phyloP scores from a whole-genome alignment of 2,888 invertebrate genomes.

The Drosophila colorata region DNA sequence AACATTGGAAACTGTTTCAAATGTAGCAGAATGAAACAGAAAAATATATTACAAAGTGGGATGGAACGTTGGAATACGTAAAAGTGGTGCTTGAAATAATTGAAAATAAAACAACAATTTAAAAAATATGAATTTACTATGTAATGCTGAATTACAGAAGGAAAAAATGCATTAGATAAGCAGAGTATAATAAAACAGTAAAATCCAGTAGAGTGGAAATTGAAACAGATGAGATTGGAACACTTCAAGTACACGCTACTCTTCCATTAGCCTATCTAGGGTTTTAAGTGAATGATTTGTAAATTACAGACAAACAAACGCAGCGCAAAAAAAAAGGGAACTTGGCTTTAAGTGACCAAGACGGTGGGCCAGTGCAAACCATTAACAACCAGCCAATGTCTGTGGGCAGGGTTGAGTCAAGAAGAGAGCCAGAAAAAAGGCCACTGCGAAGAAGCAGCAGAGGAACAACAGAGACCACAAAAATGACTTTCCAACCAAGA shows the following conservation, averaged over 20 bases:
- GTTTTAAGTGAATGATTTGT: constrained; percentile 44
- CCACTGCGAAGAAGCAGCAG: constrained; percentile 8
- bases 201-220: neutral
- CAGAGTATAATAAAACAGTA: neutral
- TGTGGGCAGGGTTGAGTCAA: constrained; percentile 40
- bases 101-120: too few species aligned
- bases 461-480: constrained; percentile 69
- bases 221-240: neutral
- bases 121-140: too few species aligned
- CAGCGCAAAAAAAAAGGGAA: constrained; percentile 13
- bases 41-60: too few species aligned
- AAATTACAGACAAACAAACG: constrained; percentile 46
- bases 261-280: constrained; percentile 4
- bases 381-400: constrained; percentile 61
- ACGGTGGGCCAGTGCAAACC: constrained; percentile 58
- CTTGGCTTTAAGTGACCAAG: constrained; percentile 35
- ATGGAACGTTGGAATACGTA: neutral
- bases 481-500: constrained; percentile 66
- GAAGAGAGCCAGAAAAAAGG: constrained; percentile 33
- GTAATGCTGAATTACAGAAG: neutral
- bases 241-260: neutral
- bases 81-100: too few species aligned
- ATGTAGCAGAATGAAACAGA: too few species aligned
- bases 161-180: neutral
- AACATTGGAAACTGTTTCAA: neutral